Conservation (phyloP, 23 tunicate genomes). For the Halocynthia aurantium region DNA sequence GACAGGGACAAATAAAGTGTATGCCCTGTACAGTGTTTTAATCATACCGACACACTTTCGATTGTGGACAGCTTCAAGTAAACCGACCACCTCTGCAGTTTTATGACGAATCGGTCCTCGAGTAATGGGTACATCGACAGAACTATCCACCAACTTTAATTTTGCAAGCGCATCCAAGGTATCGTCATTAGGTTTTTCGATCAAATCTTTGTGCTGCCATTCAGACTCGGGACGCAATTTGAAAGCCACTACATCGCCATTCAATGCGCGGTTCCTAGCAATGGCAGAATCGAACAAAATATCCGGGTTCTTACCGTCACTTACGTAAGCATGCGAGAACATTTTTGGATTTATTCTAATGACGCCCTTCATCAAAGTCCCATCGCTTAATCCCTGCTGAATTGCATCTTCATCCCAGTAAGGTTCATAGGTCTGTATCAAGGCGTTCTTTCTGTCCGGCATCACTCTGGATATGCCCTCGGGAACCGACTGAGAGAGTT, state of each 20-base stretch:
- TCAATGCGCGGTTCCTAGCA: slow-evolving; percentile 76
- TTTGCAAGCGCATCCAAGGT: neutral
- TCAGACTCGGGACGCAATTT: slow-evolving; percentile 38
- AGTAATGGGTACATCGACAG: neutral
- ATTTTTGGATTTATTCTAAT: slow-evolving; percentile 44
- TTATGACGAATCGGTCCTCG: neutral
- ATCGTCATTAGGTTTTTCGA: neutral
- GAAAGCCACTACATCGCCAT: slow-evolving; percentile 81
- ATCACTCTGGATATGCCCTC: slow-evolving; percentile 34
- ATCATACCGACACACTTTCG: slow-evolving; percentile 21
- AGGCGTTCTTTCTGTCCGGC: slow-evolving; percentile 18
- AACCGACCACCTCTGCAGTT: slow-evolving; percentile 61
- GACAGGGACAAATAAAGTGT: neutral
- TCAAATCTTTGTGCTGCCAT: slow-evolving; percentile 4
- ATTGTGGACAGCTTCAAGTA: slow-evolving; percentile 36
- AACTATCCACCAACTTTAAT: neutral
- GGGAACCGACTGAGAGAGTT: neutral
- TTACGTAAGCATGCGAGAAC: slow-evolving; percentile 30
- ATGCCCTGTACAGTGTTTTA: neutral
- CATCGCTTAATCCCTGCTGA: slow-evolving; percentile 38
- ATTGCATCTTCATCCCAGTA: slow-evolving; percentile 38
- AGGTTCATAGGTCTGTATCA: slow-evolving; percentile 17
- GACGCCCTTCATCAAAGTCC: slow-evolving; percentile 22
- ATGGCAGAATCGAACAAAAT: slow-evolving; percentile 46
- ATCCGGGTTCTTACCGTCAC: slow-evolving; percentile 47